Conservation (phyloP, 2,888 invertebrate species). For the Andrena trimmerana region DNA sequence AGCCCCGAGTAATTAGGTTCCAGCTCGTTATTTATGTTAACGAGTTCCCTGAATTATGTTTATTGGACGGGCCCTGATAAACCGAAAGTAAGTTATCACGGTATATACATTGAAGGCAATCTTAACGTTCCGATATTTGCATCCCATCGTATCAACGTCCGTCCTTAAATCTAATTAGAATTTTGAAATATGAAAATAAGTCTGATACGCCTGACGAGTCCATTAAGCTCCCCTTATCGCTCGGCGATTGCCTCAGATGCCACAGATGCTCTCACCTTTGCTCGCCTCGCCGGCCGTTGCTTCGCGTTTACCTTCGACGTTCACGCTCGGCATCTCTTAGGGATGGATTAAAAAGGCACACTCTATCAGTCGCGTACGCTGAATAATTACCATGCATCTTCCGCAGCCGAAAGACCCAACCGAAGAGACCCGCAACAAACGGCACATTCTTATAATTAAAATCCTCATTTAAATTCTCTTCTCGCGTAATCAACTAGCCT, state of each 20-base stretch:
- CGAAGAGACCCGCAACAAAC: too few species aligned
- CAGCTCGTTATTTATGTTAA: constrained; percentile 48
- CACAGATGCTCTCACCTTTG: neutral
- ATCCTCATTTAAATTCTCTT: too few species aligned
- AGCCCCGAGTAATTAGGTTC: constrained; percentile 29
- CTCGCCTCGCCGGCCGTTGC: neutral
- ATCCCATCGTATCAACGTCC: neutral
- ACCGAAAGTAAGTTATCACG: constrained; percentile 18
- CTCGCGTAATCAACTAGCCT: too few species aligned
- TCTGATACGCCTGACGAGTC: constrained; percentile 8
- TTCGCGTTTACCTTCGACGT: neutral
- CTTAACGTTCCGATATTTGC: neutral
- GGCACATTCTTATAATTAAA: too few species aligned
- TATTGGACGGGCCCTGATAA: constrained; percentile 25
- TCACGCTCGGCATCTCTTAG: neutral
- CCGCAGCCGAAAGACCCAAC: too few species aligned
- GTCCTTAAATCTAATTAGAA: constrained; percentile 7
- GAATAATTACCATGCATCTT: too few species aligned
- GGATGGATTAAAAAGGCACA: neutral
- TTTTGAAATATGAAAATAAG: constrained; percentile 29
- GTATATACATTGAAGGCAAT: neutral
- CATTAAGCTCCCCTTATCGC: constrained; percentile 10
- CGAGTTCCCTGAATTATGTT: constrained; percentile 33
- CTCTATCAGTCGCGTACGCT: neutral
- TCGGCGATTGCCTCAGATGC: neutral